Percentiles rank a stretch among this genome's conserved stretches.
Conservation (phyloP, 2,797 vertebrate genomes). For the Neomorphus geoffroyi region DNA sequence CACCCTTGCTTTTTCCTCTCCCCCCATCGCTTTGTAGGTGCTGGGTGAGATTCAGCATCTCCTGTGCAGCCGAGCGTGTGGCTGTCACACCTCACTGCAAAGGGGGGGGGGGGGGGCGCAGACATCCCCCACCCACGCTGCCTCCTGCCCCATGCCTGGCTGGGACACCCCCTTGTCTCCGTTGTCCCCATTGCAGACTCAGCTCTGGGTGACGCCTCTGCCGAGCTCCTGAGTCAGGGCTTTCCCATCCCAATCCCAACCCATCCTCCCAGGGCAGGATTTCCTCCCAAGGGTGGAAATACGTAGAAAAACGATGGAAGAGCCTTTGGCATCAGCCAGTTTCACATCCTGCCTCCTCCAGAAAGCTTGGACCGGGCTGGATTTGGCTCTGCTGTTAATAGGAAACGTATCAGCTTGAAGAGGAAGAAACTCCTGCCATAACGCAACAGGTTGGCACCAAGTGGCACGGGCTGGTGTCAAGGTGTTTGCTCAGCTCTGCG, state of each 20-base stretch:
- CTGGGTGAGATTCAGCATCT: not conserved
- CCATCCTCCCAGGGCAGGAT: constrained; percentile 17
- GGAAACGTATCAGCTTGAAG: not conserved
- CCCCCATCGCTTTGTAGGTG: not conserved
- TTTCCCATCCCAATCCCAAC: not conserved
- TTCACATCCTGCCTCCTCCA: constrained; percentile 32
- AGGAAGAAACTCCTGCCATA: not conserved
- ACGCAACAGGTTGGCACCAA: not conserved
- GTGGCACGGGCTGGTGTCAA: not conserved
- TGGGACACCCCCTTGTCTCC: not conserved
- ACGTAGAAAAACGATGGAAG: not conserved
- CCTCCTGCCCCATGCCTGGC: not conserved
- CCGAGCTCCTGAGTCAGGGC: rapidly evolving
- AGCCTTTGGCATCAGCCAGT: not conserved
- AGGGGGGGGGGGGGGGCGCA: not conserved
- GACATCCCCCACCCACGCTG: not conserved
- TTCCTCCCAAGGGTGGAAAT: constrained; percentile 32
- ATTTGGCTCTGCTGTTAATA: not conserved
- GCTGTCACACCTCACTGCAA: not conserved
- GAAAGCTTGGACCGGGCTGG: not conserved
- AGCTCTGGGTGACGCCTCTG: not conserved
- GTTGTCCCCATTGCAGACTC: not conserved
- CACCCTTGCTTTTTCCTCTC: not conserved
- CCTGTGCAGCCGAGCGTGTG: not conserved
- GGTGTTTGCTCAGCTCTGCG: not conserved